Evolutionary conservation across 1,140 invertebrate genomes (phyloP), one percentile per base, ranked within the genome.

Genomic region (Papilio glaucus): DNA sequence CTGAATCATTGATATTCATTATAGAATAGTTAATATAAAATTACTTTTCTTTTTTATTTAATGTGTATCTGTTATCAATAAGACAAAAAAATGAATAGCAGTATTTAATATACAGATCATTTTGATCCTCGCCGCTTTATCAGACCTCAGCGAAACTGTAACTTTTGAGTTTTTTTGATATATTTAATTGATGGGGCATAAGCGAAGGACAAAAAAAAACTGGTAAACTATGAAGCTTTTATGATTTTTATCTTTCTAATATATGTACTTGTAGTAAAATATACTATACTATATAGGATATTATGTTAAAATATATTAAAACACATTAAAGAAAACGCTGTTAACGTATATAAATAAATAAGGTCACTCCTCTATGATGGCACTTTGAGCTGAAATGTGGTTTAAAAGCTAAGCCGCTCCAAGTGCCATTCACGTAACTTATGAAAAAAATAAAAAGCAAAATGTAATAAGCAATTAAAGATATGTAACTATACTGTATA

Each of bases 131-230:
- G 49, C 49, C 49, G 49, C 49, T 57, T 57, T 57, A 0, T 57
- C 24, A 26, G 5, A 57, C 49, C 49, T 57, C 24, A 57, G 49
- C 49, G 49, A 57, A 57, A 57, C 24, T 57, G 24, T 10, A 57
- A 57, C 18, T 57, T 57, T 57, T 24, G 21, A 57, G 9, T 33
- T 57, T 57, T 24, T 57, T 26, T 57, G 21, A 57, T 57, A 21
- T 57, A 57, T 57, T 57, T 63, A 71, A 72, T 75, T 71, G 45
- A 75, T 75, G 60, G 62, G 61, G 71, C 71, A 73, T 73, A 67
- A 73, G 71, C 71, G n/a, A 77, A 77, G 75, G 68, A 33, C 60
- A 61, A 62, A 76, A 73, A n/a, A 71, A 71, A 70, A 73, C 49
- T 73, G 42, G 18, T 57, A 57, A 57, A 57, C 49, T 57, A 57